Evolutionary conservation across 2,888 invertebrate species (phyloP).

Genomic region (Caenorhabditis becei): DNA sequence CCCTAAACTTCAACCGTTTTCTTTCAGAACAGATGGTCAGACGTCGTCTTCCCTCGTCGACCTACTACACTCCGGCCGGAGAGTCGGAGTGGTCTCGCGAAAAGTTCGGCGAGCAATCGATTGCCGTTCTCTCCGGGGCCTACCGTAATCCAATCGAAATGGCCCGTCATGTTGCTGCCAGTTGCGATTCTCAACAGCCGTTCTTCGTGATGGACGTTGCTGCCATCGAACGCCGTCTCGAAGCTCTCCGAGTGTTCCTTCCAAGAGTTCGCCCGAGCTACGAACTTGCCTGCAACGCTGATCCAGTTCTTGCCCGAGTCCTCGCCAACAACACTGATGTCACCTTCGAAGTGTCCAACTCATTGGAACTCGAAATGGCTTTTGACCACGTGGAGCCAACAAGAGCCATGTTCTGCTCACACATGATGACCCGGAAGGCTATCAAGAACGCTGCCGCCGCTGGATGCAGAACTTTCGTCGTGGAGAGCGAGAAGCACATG

Average conservation of each 20-base stretch:
- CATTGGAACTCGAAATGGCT: slow-evolving; percentile 54
- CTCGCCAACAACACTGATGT: slow-evolving; percentile 85
- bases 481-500: slow-evolving; percentile 77
- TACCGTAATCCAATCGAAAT: slow-evolving; percentile 62
- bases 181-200: slow-evolving; percentile 62
- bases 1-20: background rate
- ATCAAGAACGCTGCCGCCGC: slow-evolving; percentile 53
- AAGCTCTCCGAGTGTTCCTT: slow-evolving; percentile 88
- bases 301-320: slow-evolving; percentile 85
- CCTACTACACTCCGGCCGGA: slow-evolving; percentile 64
- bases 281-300: slow-evolving; percentile 97
- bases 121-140: slow-evolving; percentile 61
- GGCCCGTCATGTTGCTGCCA: slow-evolving; percentile 68
- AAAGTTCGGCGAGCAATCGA: slow-evolving; percentile 63
- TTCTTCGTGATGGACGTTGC: slow-evolving; percentile 80
- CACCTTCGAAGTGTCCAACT: slow-evolving; percentile 88
- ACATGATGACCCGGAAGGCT: slow-evolving; percentile 60
- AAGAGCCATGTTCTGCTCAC: slow-evolving; percentile 54
- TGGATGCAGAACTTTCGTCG: slow-evolving; percentile 71
- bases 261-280: slow-evolving; percentile 77
- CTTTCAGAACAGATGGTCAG: slow-evolving; percentile 64
- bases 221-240: slow-evolving; percentile 67
- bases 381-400: slow-evolving; percentile 47
- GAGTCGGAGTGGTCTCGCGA: slow-evolving; percentile 66
- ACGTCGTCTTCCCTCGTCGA: slow-evolving; percentile 67